phyloP scores from a whole-genome alignment of 64 coral and sea anemone species.

The Montipora efflorescens region DNA sequence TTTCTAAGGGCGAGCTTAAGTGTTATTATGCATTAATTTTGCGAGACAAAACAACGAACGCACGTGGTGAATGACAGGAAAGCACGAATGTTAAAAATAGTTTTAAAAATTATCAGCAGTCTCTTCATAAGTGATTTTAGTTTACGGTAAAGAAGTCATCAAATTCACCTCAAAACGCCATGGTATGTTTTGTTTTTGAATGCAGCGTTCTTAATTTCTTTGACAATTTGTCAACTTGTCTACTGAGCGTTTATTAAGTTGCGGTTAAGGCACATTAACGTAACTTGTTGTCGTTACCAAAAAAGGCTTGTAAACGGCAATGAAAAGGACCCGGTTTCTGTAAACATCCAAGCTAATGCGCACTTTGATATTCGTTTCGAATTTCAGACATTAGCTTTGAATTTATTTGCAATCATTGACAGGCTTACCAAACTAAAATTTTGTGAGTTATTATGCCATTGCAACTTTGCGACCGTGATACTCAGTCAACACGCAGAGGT shows the following conservation, averaged over 20 bases:
- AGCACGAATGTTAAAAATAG: slow-evolving; percentile 51
- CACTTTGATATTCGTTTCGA: slow-evolving; percentile 23
- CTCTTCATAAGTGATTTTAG: slow-evolving; percentile 21
- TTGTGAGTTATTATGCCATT: not conserved
- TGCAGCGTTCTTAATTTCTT: slow-evolving; percentile 21
- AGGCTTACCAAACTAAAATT: not conserved
- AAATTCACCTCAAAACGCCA: slow-evolving; percentile 26
- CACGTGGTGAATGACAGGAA: slow-evolving; percentile 19
- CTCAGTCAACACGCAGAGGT: not conserved
- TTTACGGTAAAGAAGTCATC: slow-evolving; percentile 5
- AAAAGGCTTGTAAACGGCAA: slow-evolving; percentile 12
- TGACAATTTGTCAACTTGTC: slow-evolving; percentile 35
- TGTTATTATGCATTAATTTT: slow-evolving; percentile 61
- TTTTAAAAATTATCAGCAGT: slow-evolving; percentile 20
- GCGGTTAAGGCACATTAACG: slow-evolving; percentile 26
- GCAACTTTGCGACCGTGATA: not conserved
- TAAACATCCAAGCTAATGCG: slow-evolving; percentile 15
- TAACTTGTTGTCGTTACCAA: slow-evolving; percentile 1
- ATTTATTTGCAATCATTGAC: not conserved
- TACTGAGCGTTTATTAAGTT: not conserved
- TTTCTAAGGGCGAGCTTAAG: slow-evolving; percentile 65
- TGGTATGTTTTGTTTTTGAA: not conserved
- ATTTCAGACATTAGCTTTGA: slow-evolving; percentile 10
- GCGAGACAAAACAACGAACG: slow-evolving; percentile 52
- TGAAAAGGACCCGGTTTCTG: not conserved